Percentiles rank a stretch among this genome's conserved stretches.
Evolutionary conservation across 2,113 vertebrate species (phyloP).

Genomic region (Haliaeetus leucogaster): DNA sequence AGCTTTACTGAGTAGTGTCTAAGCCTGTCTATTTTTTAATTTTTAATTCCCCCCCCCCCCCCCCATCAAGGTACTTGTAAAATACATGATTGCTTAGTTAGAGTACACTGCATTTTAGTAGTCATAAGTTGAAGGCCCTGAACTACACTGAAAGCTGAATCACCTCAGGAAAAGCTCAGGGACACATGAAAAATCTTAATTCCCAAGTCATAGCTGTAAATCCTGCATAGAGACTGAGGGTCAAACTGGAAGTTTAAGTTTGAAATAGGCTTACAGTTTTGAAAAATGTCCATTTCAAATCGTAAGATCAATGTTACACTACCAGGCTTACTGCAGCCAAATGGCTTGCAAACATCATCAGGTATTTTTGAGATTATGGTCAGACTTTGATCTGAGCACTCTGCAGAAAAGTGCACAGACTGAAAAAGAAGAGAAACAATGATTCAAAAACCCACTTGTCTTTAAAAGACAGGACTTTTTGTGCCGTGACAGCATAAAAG

Average conservation of each 20-base stretch:
- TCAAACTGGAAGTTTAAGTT: background rate
- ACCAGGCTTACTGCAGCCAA: background rate
- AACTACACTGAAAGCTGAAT: background rate
- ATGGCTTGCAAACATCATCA: background rate
- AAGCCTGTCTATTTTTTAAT: background rate
- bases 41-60: too few species aligned
- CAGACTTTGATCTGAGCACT: background rate
- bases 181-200: background rate
- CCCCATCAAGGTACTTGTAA: background rate
- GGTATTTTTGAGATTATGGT: background rate
- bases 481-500: background rate
- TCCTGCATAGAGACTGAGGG: background rate
- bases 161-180: background rate
- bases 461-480: background rate
- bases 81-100: background rate
- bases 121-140: background rate
- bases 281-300: background rate
- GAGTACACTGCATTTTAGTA: background rate
- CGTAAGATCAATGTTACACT: background rate
- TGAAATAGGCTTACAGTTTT: background rate
- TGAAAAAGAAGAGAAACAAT: background rate
- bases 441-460: background rate
- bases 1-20: background rate
- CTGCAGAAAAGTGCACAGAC: background rate
- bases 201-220: background rate